Evolutionary conservation across 2,113 vertebrate genomes (phyloP), one percentile per base, ranked within the genome.

Genomic region (Antechinus stuartii): DNA sequence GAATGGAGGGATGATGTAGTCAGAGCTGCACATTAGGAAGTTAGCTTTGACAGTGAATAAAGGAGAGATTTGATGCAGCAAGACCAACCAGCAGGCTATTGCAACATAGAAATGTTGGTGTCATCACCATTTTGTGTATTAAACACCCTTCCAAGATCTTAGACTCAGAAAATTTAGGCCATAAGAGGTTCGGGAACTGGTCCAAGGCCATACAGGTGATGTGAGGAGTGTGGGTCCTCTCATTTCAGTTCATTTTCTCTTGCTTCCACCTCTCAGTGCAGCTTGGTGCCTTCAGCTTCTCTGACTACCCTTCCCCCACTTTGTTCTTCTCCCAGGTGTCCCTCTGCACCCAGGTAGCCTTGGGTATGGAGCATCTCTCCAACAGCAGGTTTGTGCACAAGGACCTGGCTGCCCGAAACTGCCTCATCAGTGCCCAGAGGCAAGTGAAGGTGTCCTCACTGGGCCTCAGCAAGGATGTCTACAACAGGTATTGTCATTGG

Each of bases 291-390:
- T 35, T 68, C 12, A 68, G 30, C n/a, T 84, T 84, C n/a, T 84
- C n/a, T 84, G 7, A 84, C 19, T 19, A 9, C 23, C 52, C 52
- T n/a, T 24, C 2, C 91, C 8, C 26, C 30, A 22, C 35, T 22
- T 46, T 30, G 27, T 61, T 26, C 47, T 92, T 97, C 92, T 96
- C 54, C 89, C 89, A 99, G 99, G 99, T 99, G 97, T 99, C 99
- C 91, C 96, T 99, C 95, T 99, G 99, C 97, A 98, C 98, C 46
- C 99, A 99, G 98, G 99, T 99, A 96, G 99, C 99, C 96, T 97
- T 99, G 98, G 99, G 99, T 92, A 99, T 99, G 99, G 99, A 99
- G 97, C 99, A 99, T 93, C 98, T 99, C 95, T 99, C 99, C 98
- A 99, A 99, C 12, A 98, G 99, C 97, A 99, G 99, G 94, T 99